phyloP scores from a whole-genome alignment of 2,888 invertebrate species.

The Esperia sulphurella region DNA sequence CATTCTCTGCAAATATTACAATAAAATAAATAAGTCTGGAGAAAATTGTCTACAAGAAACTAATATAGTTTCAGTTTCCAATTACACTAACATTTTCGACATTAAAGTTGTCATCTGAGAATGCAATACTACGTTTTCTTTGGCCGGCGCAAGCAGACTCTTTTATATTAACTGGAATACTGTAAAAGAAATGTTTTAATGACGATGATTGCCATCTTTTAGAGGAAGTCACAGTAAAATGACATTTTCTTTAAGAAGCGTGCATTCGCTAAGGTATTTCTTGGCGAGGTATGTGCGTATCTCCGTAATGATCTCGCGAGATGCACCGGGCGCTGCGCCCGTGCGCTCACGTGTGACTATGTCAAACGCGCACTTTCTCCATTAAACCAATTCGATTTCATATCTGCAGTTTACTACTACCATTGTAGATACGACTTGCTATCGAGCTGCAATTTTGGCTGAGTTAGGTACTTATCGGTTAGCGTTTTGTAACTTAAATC shows the following conservation, averaged over 20 bases:
- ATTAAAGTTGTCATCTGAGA: background rate
- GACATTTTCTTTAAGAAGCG: background rate
- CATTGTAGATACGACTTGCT: constrained; percentile 4
- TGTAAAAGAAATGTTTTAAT: background rate
- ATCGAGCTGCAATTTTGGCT: constrained; percentile 19
- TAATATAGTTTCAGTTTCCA: background rate
- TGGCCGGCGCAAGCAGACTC: too few species aligned
- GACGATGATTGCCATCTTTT: background rate
- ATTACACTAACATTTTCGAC: background rate
- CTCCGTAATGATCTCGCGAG: constrained; percentile 4
- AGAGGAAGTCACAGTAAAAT: background rate
- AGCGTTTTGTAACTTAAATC: constrained; percentile 26
- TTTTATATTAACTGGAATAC: background rate
- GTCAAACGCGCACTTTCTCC: constrained; percentile 53
- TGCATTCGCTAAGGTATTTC: background rate
- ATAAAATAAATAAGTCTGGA: too few species aligned
- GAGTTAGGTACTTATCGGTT: constrained; percentile 19
- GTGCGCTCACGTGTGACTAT: constrained; percentile 37
- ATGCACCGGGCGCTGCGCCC: background rate
- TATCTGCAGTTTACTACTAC: background rate
- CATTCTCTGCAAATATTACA: constrained; percentile 3
- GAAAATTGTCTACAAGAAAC: background rate
- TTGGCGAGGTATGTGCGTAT: constrained; percentile 5
- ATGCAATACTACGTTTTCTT: background rate
- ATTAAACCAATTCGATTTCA: constrained; percentile 15